These are phyloP conservation scores for Adrianichthys oophorus DNA, from an alignment of 2,797 vertebrate species.

Conservation along the genomic window DNA sequence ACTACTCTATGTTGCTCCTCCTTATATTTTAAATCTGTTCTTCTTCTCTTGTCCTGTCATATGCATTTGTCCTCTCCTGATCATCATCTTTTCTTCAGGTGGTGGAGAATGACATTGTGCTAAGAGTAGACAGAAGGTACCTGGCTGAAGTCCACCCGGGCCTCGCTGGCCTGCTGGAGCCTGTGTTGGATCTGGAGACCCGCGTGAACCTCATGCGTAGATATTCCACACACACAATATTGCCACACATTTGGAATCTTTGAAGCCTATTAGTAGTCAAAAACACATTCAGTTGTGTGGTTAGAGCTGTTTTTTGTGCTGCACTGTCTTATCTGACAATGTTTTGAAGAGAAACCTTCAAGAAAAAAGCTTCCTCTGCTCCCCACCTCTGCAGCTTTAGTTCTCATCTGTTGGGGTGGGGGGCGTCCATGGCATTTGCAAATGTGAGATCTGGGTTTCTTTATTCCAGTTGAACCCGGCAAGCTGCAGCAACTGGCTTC, in stretches of 20 bases:
- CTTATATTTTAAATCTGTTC: not conserved
- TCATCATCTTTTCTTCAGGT: slow-evolving; percentile 52
- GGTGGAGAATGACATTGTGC: slow-evolving; percentile 66
- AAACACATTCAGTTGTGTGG: too few relatives aligned
- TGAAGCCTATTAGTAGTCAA: too few relatives aligned
- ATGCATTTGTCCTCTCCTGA: not conserved
- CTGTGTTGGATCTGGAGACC: slow-evolving; percentile 71
- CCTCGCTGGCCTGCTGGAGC: slow-evolving; percentile 72
- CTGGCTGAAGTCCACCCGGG: slow-evolving; percentile 66
- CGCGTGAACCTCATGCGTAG: slow-evolving; percentile 71
- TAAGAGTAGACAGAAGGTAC: slow-evolving; percentile 68
- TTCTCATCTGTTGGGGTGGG: too few relatives aligned
- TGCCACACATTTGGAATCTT: too few relatives aligned
- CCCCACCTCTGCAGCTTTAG: too few relatives aligned
- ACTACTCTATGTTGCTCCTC: not conserved
- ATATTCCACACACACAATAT: too few relatives aligned
- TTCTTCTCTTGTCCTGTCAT: not conserved
- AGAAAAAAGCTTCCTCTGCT: too few relatives aligned
- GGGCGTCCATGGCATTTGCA: too few relatives aligned
- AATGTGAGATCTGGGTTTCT: slow-evolving; percentile 2
- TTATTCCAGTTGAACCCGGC: slow-evolving; percentile 51
- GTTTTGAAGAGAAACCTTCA: too few relatives aligned
- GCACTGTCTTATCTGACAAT: too few relatives aligned
- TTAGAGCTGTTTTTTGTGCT: too few relatives aligned
- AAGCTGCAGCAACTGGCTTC: slow-evolving; percentile 61